These are phyloP conservation scores for Tylochromis polylepis DNA, from an alignment of 2,113 vertebrate species.

Conservation along the genomic window DNA sequence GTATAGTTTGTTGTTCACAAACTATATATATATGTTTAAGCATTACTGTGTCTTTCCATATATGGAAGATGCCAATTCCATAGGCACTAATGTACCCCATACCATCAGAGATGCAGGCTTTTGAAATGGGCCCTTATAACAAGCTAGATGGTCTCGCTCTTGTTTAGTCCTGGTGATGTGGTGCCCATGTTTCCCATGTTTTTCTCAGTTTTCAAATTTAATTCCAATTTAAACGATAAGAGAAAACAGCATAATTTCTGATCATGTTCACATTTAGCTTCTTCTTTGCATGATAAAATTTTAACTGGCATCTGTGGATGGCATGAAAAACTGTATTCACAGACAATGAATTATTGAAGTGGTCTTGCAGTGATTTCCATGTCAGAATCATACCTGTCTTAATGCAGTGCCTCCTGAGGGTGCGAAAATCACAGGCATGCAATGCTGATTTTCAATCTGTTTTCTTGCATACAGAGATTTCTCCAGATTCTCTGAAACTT, in stretches of 20 bases:
- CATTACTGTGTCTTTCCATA: not conserved
- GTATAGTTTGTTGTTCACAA: not conserved
- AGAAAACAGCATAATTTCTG: not conserved
- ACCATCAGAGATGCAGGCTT: not conserved
- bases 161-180: not conserved
- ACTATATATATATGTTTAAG: not conserved
- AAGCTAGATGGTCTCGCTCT: not conserved
- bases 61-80: not conserved
- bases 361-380: not conserved
- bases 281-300: not conserved
- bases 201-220: not conserved
- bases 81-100: not conserved
- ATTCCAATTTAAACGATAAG: not conserved
- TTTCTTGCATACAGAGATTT: not conserved
- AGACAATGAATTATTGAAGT: not conserved
- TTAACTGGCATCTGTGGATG: not conserved
- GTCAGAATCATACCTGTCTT: not conserved
- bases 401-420: not conserved
- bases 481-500: not conserved
- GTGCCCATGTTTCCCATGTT: not conserved
- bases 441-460: not conserved
- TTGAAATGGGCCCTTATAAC: not conserved
- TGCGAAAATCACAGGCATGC: rapidly evolving
- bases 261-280: not conserved
- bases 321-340: not conserved